Percentiles rank a stretch among this genome's conserved stretches.
Conservation (phyloP, 35 echinoderm and acorn worm species). For the Anneissia japonica region DNA sequence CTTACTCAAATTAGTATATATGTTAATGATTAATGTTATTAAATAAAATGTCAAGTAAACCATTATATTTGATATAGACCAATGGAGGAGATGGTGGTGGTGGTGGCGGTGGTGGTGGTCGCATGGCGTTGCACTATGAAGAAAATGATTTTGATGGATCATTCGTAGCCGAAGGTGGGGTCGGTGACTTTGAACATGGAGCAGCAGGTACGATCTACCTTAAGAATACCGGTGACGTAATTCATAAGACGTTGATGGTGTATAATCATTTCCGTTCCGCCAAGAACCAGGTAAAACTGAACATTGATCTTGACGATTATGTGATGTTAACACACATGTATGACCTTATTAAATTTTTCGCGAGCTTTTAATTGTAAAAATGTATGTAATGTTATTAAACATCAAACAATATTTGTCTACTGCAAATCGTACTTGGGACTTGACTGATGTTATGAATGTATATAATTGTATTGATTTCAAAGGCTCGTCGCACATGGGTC, state of each 20-base stretch:
- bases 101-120: constrained; percentile 63
- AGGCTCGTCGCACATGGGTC: constrained; percentile 49
- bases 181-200: constrained; percentile 48
- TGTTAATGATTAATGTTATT: no score
- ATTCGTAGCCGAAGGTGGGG: constrained; percentile 38
- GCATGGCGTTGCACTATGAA: constrained; percentile 63
- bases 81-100: constrained; percentile 59
- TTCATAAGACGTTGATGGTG: constrained; percentile 38
- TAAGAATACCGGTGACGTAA: constrained; percentile 30
- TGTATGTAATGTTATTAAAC: no score
- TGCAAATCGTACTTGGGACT: no score
- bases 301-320: background rate
- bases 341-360: background rate
- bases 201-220: constrained; percentile 74
- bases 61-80: constrained; percentile 12
- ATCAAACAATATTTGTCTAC: no score
- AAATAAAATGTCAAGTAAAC: no score
- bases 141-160: constrained; percentile 47
- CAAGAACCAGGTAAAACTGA: constrained; percentile 38
- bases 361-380: no score
- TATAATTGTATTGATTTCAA: background rate
- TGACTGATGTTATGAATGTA: background rate
- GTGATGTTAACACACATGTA: background rate
- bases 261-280: constrained; percentile 54
- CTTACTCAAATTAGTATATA: no score